Base-by-base conservation (phyloP, 2,797 vertebrate genomes). In the Tenualosa ilisha region DNA sequence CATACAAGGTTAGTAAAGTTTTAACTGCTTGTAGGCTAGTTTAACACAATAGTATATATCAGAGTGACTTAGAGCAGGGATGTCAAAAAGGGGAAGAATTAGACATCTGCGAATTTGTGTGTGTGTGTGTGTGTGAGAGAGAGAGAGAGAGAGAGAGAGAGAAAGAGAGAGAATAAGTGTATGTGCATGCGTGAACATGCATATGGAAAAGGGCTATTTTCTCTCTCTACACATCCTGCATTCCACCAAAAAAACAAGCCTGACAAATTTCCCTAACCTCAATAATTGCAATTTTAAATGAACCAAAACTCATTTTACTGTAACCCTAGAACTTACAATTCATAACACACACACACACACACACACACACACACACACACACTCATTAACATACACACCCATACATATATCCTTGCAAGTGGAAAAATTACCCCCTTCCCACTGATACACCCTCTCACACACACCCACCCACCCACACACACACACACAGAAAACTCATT, bases 301-400 rank as follows among this genome's bases (percentile, higher is more conserved):
- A 79, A 79, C 72, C 72, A 79, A 79, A 79, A 79, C 72, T 79
- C 72, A 79, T 79, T 79, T 79, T 79, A 79, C 72, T 79, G 72
- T 79, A 79, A 46, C 46, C 72, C 72, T 79, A 79, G 72, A 79
- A 43, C 40, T 79, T 43, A 46, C 72, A 20, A 79, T 17, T 31
- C 68, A 72, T 17, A 72, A 72, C 31, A 37, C 6, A 37, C 65
- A n/a, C n/a, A n/a, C n/a, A n/a, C n/a, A n/a, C n/a, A 31, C 40
- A 6, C 26, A 72, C 56, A 59, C 54, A 20, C 24, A 37, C 26
- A 37, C 24, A 17, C 22, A 2, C 40, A 63, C 54, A 22, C 56
- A 82, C 56, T 56, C 81, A 82, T 56, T 26, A 26, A 3, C 26
- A 75, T 50, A 53, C 37, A 11, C 40, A 63, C 24, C 6, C 43